Evolutionary conservation across 2,888 invertebrate genomes (phyloP), one percentile per base, ranked within the genome.

Genomic region (Chalcis sispes): DNA sequence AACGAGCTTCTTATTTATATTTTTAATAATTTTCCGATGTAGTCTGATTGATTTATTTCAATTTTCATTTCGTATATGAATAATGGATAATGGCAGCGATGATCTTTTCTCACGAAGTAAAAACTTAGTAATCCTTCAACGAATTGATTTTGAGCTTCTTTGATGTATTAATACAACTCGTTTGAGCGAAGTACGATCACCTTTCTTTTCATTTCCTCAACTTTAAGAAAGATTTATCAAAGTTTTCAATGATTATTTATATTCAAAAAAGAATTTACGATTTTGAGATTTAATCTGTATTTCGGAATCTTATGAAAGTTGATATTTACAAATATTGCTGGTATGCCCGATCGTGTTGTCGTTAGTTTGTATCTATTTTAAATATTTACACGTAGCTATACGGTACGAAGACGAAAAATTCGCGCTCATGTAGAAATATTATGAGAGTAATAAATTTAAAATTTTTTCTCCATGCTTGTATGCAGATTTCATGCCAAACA

Each of bases 371-470:
- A 48, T 72, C 56, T 56, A 48, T 32, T 59, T 54, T n/a, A n/a
- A n/a, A n/a, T n/a, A n/a, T 27, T 32, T n/a, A 54, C 25, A 25
- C 32, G 15, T 1, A 20, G 23, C 20, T n/a, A 8, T 20, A 50
- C 8, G 20, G 27, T n/a, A 20, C n/a, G 8, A 18, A 15, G 42
- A 54, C n/a, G n/a, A n/a, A n/a, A n/a, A n/a, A 7, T 36, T 15
- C 8, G 40, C 48, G 27, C 50, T 46, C 58, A 58, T 58, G 42
- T 23, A 2, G 27, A 20, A 48, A 46, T 69, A 46, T 56, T 69
- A 40, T 69, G 46, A n/a, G 48, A n/a, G 58, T 48, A 32, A 58
- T 48, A 58, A 69, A 69, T 58, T n/a, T n/a, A n/a, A n/a, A n/a
- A n/a, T n/a, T n/a, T n/a, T n/a, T n/a, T n/a, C n/a, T n/a, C n/a